Evolutionary conservation across 2,113 vertebrate genomes (phyloP), one percentile per base, ranked within the genome.

Genomic region (Rhabdomys dilectus): DNA sequence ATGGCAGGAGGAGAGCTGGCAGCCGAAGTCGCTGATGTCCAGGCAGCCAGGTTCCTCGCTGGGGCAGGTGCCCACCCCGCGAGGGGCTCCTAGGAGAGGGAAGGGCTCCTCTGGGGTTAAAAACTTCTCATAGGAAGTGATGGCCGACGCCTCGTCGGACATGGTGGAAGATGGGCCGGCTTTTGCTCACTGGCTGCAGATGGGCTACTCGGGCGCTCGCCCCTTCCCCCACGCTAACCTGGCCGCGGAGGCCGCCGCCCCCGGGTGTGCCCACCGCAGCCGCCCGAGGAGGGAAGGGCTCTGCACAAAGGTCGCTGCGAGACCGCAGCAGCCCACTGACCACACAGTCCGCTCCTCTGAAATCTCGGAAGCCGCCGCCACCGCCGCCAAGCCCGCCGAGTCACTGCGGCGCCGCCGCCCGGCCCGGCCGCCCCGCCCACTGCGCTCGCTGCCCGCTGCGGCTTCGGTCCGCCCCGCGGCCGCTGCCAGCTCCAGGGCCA

Each of bases 1-100:
- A 98, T 99, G 99, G 98, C 99, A 99, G 4, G 99, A 99, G 0
- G 99, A 99, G 21, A 99, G 98, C 96, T 99, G 99, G 98, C 99
- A 99, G 93, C 99, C 99, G 92, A 99, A 99, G 97, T 99, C 99
- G 97, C 99, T 99, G 97, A 99, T 99, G 73, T 99, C 99, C 97
- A 99, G 97, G 13, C 99, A 99, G 84, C 99, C 99, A 75, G 99
- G 99, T 95, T 99, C 99, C 94, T 99, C 99, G 93, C 98, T 94
- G 64, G 96, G 95, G 88, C 97, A 98, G 94, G 99, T 98, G 98
- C 99, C 99, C 96, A 99, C 98, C 51, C 99, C 99, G 51, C 98
- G 98, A 92, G 98, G 98, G 34, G 98, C 98, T 62, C 99, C 99
- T 81, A 99, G 98, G 91, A 99, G 98, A 72, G 99, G 99, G 96